A percentile compares a stretch with the other conserved stretches of the same genome.
Evolutionary conservation across 2,113 vertebrate species (phyloP).

Genomic region (Podiceps cristatus): DNA sequence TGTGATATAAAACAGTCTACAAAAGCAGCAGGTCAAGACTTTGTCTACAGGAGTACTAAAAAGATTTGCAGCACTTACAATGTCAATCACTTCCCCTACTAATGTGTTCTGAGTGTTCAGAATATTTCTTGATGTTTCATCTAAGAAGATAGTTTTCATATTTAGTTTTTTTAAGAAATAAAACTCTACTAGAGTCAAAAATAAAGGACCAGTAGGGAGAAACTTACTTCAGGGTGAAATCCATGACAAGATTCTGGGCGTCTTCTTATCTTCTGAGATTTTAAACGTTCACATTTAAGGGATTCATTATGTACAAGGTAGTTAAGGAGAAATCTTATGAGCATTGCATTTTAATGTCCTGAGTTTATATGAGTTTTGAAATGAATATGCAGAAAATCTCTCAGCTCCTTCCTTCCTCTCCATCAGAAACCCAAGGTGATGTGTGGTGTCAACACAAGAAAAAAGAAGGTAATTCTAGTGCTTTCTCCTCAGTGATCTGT

Average conservation of each 20-base stretch:
- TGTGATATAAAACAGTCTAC: background rate
- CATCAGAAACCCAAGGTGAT: background rate
- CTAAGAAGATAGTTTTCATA: background rate
- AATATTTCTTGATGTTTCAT: background rate
- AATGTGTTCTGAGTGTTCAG: background rate
- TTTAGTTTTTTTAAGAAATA: background rate
- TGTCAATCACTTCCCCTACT: background rate
- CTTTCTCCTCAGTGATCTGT: background rate
- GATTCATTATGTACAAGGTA: slow-evolving; percentile 95
- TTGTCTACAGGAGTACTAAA: background rate
- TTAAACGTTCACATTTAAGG: slow-evolving; percentile 95
- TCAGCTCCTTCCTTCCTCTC: background rate
- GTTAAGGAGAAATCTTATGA: slow-evolving; percentile 82
- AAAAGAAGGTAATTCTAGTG: background rate
- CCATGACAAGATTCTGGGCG: slow-evolving; percentile 97
- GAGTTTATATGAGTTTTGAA: background rate
- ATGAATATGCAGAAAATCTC: background rate
- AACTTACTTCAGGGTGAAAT: slow-evolving; percentile 92
- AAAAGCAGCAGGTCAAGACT: background rate
- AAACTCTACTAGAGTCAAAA: background rate
- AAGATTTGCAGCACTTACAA: background rate
- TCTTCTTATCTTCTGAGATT: slow-evolving; percentile 95
- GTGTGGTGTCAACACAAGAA: background rate
- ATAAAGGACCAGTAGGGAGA: background rate
- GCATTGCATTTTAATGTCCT: background rate